Evolutionary conservation across 2,113 vertebrate genomes (phyloP), one percentile per base, ranked within the genome.

Genomic region (Cyprinodon variegatus): DNA sequence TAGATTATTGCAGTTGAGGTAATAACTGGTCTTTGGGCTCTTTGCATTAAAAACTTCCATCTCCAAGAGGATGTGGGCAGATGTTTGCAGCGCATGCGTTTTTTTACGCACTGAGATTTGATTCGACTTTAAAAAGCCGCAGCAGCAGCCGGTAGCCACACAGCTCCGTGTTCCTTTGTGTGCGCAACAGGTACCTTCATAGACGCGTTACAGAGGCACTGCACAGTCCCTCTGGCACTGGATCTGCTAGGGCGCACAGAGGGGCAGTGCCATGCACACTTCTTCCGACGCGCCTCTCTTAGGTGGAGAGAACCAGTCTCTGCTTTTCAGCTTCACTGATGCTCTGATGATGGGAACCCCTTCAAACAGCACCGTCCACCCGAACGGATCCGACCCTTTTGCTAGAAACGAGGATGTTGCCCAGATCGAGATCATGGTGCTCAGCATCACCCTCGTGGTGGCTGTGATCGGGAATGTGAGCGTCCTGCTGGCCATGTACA

Each of bases 321-420:
- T 70, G 57, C 36, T 29, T 36, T 64, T 72, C 60, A 69, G 63
- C 46, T 67, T 74, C 68, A 63, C 68, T 13, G 1, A 12, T 38
- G 81, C 85, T 15, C 61, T 40, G 1, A 70, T 41, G 4, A 93
- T 93, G 93, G 88, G 61, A 4, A 69, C 65, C 0, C 4, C 50
- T 22, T 85, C 37, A n/a, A 94, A 93, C 82, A 11, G 17, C 67
- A 91, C 79, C 61, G 39, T 41, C 3, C 15, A 48, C 40, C 13
- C 41, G 0, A 95, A 95, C 29, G 82, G 45, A 17, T 94, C 94
- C 69, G 93, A 96, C 72, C 94, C 92, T 5, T 95, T 94, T 63
- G 90, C 85, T 14, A 94, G 97, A 14, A 91, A 98, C 70, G 97
- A 98, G 74, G 95, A 96, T 70, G 93, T 99, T 72, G 97, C 97